Base-by-base conservation (phyloP, 1,140 invertebrate species). In the Macrobrachium rosenbergii region DNA sequence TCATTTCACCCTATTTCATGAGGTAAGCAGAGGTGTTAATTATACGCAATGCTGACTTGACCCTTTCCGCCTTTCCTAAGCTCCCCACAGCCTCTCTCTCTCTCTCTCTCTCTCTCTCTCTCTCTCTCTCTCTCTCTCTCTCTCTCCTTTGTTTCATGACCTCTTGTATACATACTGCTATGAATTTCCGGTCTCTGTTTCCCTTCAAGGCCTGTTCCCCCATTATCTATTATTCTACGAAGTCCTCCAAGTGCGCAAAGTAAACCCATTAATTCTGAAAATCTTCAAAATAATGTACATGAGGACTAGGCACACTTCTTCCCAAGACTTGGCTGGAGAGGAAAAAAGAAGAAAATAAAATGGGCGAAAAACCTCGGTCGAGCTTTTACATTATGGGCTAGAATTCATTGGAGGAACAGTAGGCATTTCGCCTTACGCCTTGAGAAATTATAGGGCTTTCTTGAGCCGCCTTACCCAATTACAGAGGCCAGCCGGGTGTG, bases 401-500 rank as follows among this genome's bases (percentile, higher is more conserved):
- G 43, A 72, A 72, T 72, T 72, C 69, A 72, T 16, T 37, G 14
- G 14, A 37, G 23, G 21, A 72, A 72, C 43, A 28, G 43, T 72
- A 72, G 69, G 14, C 23, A 28, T 72, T 72, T 37, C 21, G 69
- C 69, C 69, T n/a, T 16, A 23, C 14, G 69, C 21, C 69, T 72
- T 72, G 21, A 72, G 69, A 37, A 72, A 37, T 72, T n/a, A 72
- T 72, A 72, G 69, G 23, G 69, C 69, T 72, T 72, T 72, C 69
- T 72, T 72, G 69, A 37, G 69, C 69, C 69, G 43, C 69, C 23
- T 72, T 72, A 28, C 69, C 69, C 69, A 72, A 72, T 72, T 72
- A 72, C 23, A 72, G 69, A 23, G 69, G 69, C 21, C 69, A 72
- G 69, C 69, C 17, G 69, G 69, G 69, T 72, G 69, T 72, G 69